Conservation (phyloP, 2,797 vertebrate species). For the Scolopax rusticola region DNA sequence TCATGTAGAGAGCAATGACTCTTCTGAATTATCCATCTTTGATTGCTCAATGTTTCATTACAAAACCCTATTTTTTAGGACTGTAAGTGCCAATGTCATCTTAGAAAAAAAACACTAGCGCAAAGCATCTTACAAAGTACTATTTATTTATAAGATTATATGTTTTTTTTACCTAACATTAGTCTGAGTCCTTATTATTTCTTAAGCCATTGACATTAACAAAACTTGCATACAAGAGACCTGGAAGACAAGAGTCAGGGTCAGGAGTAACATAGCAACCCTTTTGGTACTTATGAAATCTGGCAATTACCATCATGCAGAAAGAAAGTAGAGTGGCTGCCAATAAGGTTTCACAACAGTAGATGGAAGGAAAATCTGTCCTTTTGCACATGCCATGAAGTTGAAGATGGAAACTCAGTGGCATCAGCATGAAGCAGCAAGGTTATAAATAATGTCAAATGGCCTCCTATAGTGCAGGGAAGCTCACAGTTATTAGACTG, state of each 20-base stretch:
- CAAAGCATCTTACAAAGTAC: background rate
- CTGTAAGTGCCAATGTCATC: constrained; percentile 22
- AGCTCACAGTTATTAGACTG: background rate
- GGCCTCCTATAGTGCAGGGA: background rate
- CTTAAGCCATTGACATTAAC: background rate
- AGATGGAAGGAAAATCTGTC: background rate
- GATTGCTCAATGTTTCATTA: constrained; percentile 7
- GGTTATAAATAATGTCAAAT: background rate
- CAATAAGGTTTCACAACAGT: constrained; percentile 20
- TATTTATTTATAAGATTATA: constrained; percentile 15
- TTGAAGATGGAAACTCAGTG: background rate
- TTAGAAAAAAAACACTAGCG: constrained; percentile 18
- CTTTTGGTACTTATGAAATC: background rate
- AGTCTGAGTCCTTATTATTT: background rate
- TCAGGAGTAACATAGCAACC: constrained; percentile 2
- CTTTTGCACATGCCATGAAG: background rate
- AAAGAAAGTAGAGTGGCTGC: background rate
- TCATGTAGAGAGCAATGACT: constrained; percentile 8
- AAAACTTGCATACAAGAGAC: background rate
- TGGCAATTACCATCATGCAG: background rate
- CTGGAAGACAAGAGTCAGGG: background rate
- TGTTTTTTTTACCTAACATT: background rate
- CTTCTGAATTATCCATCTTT: background rate
- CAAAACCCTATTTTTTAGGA: background rate
- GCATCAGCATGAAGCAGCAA: background rate